These are phyloP conservation scores for Pogona vitticeps DNA, from an alignment of 2,113 vertebrate genomes.

Conservation along the genomic window DNA sequence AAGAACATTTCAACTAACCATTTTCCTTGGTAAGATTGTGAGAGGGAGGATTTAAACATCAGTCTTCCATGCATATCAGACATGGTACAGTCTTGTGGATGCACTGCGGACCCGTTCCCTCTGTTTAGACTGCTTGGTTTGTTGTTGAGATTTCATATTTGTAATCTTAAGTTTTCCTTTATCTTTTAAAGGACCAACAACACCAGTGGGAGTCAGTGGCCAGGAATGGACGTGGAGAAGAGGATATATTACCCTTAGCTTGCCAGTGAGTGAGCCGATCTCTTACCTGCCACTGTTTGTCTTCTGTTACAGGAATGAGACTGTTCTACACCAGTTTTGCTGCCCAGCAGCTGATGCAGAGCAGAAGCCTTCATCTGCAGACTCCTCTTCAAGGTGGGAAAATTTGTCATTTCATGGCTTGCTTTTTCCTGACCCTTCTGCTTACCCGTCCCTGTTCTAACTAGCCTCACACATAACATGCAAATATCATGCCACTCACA, in stretches of 20 bases:
- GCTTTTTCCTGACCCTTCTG: neutral
- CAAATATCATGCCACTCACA: neutral
- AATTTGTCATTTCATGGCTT: slow-evolving; percentile 13
- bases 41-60: neutral
- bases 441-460: neutral
- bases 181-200: slow-evolving; percentile 7
- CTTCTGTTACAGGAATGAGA: slow-evolving; percentile 88
- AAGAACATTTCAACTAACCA: neutral
- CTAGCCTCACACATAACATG: slow-evolving; percentile 15
- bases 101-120: neutral
- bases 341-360: slow-evolving; percentile 93
- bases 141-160: fast-evolving
- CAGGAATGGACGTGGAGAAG: slow-evolving; percentile 13
- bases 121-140: neutral
- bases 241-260: slow-evolving; percentile 3
- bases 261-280: slow-evolving; percentile 44
- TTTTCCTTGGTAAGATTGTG: neutral
- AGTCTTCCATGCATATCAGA: neutral
- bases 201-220: slow-evolving; percentile 10
- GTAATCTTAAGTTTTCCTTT: slow-evolving; percentile 18
- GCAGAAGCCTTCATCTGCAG: slow-evolving; percentile 81
- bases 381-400: slow-evolving; percentile 77
- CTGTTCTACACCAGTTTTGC: slow-evolving; percentile 97
- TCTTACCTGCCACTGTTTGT: slow-evolving; percentile 50
- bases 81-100: too few species aligned